A percentile compares a stretch with the other conserved stretches of the same genome.
Conservation (phyloP, 1,140 invertebrate genomes). For the Bombus waltoni region DNA sequence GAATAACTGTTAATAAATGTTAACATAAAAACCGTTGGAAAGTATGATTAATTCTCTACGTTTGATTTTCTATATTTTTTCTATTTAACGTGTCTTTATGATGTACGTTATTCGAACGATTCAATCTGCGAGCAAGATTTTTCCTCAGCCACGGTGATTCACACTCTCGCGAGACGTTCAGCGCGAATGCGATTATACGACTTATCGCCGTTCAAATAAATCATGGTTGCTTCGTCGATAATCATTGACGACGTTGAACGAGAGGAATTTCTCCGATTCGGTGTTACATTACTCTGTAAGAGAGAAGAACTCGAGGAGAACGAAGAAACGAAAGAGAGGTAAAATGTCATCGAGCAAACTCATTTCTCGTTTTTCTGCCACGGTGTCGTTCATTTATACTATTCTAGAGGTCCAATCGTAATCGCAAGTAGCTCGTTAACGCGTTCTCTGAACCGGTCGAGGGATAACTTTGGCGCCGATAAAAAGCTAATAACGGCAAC, state of each 20-base stretch:
- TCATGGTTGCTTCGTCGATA: not conserved
- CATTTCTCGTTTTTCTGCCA: slow-evolving; percentile 34
- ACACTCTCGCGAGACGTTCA: no score
- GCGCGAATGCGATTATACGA: not conserved
- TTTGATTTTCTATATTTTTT: no score
- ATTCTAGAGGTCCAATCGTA: slow-evolving; percentile 43
- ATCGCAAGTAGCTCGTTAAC: slow-evolving; percentile 57
- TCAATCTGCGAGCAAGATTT: not conserved
- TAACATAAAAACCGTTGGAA: no score
- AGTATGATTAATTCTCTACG: no score
- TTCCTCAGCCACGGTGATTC: not conserved
- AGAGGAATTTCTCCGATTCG: not conserved
- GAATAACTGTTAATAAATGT: no score
- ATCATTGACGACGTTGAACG: not conserved
- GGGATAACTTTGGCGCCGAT: slow-evolving; percentile 39
- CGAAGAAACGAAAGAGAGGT: not conserved
- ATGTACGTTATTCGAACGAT: not conserved
- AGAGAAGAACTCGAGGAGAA: slow-evolving; percentile 10
- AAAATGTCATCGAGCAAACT: slow-evolving; percentile 24
- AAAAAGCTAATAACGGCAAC: slow-evolving; percentile 53
- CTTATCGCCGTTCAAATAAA: not conserved
- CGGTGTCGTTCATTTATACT: slow-evolving; percentile 43
- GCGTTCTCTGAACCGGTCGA: slow-evolving; percentile 28
- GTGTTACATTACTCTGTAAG: not conserved
- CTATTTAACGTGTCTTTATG: no score